phyloP scores from a whole-genome alignment of 2,797 vertebrate genomes.

The Lutjanus campechanus region DNA sequence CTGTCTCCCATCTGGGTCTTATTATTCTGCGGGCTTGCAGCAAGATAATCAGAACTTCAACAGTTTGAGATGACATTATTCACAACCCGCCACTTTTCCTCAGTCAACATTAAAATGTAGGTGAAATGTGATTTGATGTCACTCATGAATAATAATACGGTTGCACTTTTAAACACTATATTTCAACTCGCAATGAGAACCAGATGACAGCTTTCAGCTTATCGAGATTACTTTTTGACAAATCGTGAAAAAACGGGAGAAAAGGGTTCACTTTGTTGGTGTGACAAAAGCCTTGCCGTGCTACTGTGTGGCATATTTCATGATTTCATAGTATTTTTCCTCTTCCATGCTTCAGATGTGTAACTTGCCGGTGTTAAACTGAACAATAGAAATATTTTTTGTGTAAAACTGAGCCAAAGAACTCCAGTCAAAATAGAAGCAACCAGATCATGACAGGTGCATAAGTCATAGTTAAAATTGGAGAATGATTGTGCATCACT shows the following conservation, averaged over 20 bases:
- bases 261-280: constrained; percentile 32
- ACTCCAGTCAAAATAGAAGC: constrained; percentile 17
- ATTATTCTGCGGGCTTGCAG: constrained; percentile 41
- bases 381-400: neutral
- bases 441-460: constrained; percentile 9
- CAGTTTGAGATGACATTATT: constrained; percentile 45
- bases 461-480: constrained; percentile 5
- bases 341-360: constrained; percentile 24
- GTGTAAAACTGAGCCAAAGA: neutral
- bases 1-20: constrained; percentile 20
- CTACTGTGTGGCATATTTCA: constrained; percentile 26
- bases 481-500: constrained; percentile 4
- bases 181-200: constrained; percentile 50
- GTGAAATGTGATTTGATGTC: constrained; percentile 55
- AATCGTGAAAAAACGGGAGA: constrained; percentile 34
- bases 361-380: constrained; percentile 8
- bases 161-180: constrained; percentile 58
- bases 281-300: constrained; percentile 38
- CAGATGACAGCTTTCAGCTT: constrained; percentile 51
- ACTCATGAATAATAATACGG: constrained; percentile 68
- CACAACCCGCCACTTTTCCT: constrained; percentile 55
- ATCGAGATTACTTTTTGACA: constrained; percentile 69
- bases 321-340: constrained; percentile 33
- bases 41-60: constrained; percentile 46
- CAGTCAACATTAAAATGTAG: constrained; percentile 52